These are phyloP conservation scores for Euschistus heros DNA, from an alignment of 1,140 invertebrate species.

Conservation along the genomic window DNA sequence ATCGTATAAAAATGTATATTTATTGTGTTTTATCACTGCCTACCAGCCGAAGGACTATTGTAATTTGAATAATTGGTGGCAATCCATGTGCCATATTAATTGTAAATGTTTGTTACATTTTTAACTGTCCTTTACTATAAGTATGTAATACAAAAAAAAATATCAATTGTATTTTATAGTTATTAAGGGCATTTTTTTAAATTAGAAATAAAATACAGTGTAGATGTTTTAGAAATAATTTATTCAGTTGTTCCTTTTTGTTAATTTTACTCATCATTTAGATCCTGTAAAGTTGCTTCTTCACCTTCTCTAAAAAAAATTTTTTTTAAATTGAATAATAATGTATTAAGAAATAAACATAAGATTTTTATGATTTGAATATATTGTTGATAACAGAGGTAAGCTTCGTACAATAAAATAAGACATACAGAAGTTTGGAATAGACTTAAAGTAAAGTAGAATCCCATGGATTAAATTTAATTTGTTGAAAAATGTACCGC, in stretches of 20 bases:
- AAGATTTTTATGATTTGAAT: too few species aligned
- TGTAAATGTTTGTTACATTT: slow-evolving; percentile 18
- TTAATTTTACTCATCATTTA: neutral
- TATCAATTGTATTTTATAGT: slow-evolving; percentile 25
- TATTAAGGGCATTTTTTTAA: slow-evolving; percentile 26
- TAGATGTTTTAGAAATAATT: neutral
- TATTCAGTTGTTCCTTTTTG: neutral
- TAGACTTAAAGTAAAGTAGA: too few species aligned
- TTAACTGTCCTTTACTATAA: slow-evolving; percentile 2
- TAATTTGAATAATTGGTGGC: slow-evolving; percentile 4
- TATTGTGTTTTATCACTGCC: slow-evolving; percentile 4
- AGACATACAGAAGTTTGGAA: too few species aligned
- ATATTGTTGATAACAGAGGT: too few species aligned
- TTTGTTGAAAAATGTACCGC: too few species aligned
- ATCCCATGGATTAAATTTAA: too few species aligned
- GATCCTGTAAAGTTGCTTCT: slow-evolving; percentile 25
- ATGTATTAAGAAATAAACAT: too few species aligned
- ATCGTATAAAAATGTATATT: neutral
- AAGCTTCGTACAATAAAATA: too few species aligned
- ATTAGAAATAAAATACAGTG: slow-evolving; percentile 23
- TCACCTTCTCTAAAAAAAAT: too few species aligned
- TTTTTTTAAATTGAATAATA: too few species aligned
- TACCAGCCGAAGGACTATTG: neutral
- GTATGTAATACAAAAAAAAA: slow-evolving; percentile 13
- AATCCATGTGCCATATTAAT: slow-evolving; percentile 24